Evolutionary conservation across 2,113 vertebrate species (phyloP), one percentile per base, ranked within the genome.

Genomic region (Seriola quinqueradiata): DNA sequence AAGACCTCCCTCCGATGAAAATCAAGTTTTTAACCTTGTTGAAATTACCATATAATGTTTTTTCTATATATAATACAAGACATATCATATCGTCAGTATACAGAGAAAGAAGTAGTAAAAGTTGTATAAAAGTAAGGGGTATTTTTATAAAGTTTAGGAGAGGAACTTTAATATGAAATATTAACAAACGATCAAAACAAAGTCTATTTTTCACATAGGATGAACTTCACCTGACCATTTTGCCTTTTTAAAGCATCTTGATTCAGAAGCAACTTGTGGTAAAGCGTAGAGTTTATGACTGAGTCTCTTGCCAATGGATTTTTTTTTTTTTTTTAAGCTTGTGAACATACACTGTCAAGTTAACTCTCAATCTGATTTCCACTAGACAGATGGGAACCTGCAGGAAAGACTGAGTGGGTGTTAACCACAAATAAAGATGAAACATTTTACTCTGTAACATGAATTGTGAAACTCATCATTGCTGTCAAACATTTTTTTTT

Each of bases 391-490:
- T 10, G 38, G 66, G 54, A 66, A 57, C 60, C 54, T 55, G 13
- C 34, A 16, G 36, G 63, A 72, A 82, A 81, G 40, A 59, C 28
- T 13, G 79, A 70, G 70, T 79, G 77, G 78, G 89, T 32, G 83
- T 90, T 84, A 54, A 68, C 61, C 81, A 69, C 74, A 76, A 87
- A 79, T 54, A 65, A 65, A 70, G 58, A 68, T 69, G 70, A 73
- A 74, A 81, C 21, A 64, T 77, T 81, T 61, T 75, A 57, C 36
- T 32, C 11, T 69, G 21, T 44, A 65, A 23, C 16, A 34, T 42
- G 17, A 83, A 19, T 75, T 83, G 34, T 64, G n/a, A 85, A 75
- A 71, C 63, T 86, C 23, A 67, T 73, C 52, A 54, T 50, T 0
- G n/a, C 67, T 84, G 79, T 84, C 80, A 82, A 75, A 76, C 63